phyloP scores from a whole-genome alignment of 2,888 invertebrate species.

The Scelioninae gen. 1 region DNA sequence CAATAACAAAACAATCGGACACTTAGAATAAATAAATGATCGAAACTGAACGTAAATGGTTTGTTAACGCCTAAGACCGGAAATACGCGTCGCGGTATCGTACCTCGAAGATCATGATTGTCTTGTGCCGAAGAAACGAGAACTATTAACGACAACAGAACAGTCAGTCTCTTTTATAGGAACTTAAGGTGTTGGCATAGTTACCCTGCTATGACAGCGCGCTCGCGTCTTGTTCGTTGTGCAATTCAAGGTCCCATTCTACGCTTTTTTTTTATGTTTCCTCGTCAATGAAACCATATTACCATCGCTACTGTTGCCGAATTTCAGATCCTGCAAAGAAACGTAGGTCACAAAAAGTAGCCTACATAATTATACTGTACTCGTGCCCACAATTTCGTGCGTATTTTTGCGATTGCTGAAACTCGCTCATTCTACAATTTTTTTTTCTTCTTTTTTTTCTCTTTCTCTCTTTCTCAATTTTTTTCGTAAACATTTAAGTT shows the following conservation, averaged over 20 bases:
- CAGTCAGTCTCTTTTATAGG: slow-evolving; percentile 73
- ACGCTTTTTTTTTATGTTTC: slow-evolving; percentile 69
- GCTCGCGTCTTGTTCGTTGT: slow-evolving; percentile 73
- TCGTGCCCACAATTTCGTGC: slow-evolving; percentile 4
- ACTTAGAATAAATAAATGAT: slow-evolving; percentile 47
- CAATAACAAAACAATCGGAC: slow-evolving; percentile 18
- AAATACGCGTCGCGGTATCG: slow-evolving; percentile 63
- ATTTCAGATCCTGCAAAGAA: slow-evolving; percentile 36
- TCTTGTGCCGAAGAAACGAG: slow-evolving; percentile 69
- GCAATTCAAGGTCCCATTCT: slow-evolving; percentile 80
- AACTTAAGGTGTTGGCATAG: slow-evolving; percentile 71
- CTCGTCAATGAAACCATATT: slow-evolving; percentile 73
- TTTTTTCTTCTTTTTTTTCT: too few species aligned
- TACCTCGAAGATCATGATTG: slow-evolving; percentile 72
- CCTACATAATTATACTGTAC: slow-evolving; percentile 25
- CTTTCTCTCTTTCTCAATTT: neutral
- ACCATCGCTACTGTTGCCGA: slow-evolving; percentile 66
- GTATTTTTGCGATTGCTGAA: slow-evolving; percentile 42
- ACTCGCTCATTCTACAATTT: neutral
- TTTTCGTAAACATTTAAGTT: neutral
- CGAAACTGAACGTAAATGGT: slow-evolving; percentile 43
- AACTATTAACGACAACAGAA: slow-evolving; percentile 73
- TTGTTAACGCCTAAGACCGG: slow-evolving; percentile 61
- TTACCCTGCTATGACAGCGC: slow-evolving; percentile 70
- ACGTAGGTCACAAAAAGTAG: slow-evolving; percentile 37